Evolutionary conservation across 2,113 vertebrate species (phyloP).

Genomic region (Laterallus jamaicensis): DNA sequence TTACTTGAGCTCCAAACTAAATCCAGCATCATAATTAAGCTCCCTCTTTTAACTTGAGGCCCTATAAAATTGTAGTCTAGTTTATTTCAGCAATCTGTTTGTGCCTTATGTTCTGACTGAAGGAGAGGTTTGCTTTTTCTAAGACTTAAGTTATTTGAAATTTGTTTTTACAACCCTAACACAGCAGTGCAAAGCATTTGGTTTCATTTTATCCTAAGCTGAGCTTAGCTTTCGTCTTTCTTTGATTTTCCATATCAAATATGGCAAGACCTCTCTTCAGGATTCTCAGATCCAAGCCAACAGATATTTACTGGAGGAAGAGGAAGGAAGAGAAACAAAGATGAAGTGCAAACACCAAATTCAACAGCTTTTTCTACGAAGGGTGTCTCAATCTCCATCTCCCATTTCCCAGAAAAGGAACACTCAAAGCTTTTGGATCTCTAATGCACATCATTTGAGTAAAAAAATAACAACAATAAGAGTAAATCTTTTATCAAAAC

Average conservation of each 20-base stretch:
- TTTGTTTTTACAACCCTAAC: background rate
- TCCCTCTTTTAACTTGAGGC: conserved; percentile 25
- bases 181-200: background rate
- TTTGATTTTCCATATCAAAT: background rate
- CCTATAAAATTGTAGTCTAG: background rate
- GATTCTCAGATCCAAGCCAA: background rate
- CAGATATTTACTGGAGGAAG: background rate
- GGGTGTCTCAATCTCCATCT: background rate
- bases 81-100: conserved; percentile 34
- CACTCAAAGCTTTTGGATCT: background rate
- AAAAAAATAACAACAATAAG: background rate
- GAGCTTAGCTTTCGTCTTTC: background rate
- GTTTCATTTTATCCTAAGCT: background rate
- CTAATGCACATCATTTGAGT: rapidly evolving
- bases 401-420: background rate
- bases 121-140: background rate
- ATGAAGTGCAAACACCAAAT: background rate
- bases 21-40: conserved; percentile 35
- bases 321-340: background rate
- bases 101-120: background rate
- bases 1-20: conserved; percentile 29
- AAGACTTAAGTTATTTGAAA: background rate
- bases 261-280: background rate
- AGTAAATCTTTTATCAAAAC: background rate
- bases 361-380: background rate